Evolutionary conservation across 1,140 invertebrate species (phyloP).

Genomic region (Piezodorus guildinii): DNA sequence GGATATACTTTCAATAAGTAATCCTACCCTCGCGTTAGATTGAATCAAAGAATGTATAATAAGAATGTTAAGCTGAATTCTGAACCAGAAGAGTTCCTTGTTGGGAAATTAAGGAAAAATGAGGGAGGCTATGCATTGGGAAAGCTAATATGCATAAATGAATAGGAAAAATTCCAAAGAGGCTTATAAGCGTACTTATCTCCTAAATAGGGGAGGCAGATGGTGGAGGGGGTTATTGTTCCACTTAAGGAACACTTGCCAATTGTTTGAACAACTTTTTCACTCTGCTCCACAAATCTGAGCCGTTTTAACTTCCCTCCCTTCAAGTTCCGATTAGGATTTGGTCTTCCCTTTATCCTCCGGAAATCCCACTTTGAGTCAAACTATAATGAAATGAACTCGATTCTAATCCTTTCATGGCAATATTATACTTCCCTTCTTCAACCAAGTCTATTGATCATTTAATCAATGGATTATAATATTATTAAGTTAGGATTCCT

Average conservation of each 20-base stretch:
- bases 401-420: too few species aligned
- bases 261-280: slow-evolving; percentile 5
- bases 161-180: slow-evolving; percentile 1
- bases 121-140: neutral
- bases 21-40: too few species aligned
- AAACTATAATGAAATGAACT: too few species aligned
- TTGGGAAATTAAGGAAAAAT: too few species aligned
- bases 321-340: slow-evolving; percentile 3
- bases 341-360: neutral
- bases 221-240: neutral
- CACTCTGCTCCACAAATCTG: neutral
- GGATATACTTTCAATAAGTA: too few species aligned
- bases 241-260: slow-evolving; percentile 8
- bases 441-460: too few species aligned
- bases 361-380: neutral
- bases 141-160: slow-evolving; percentile 7
- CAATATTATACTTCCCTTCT: too few species aligned
- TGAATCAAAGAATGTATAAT: too few species aligned
- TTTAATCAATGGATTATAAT: too few species aligned
- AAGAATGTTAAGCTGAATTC: too few species aligned
- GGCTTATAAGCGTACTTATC: neutral
- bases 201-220: neutral
- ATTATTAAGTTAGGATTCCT: too few species aligned
- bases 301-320: neutral
- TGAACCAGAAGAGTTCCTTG: too few species aligned